These are phyloP conservation scores for Lucilia cuprina DNA, from an alignment of 1,140 invertebrate genomes.

Conservation along the genomic window DNA sequence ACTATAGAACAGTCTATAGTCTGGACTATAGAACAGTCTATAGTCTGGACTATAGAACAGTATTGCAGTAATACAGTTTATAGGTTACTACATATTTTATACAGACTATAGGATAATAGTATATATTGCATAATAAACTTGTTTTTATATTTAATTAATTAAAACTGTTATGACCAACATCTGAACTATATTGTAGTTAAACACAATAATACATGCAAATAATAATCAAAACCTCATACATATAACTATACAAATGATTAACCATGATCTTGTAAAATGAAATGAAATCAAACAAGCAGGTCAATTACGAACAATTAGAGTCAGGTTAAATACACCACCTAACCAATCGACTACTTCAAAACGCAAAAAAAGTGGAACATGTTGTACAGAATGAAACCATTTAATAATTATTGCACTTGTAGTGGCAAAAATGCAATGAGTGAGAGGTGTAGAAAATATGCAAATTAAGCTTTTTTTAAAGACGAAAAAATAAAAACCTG, in stretches of 20 bases:
- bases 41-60: too few relatives aligned
- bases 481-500: background rate
- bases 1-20: too few relatives aligned
- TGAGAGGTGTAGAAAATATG: background rate
- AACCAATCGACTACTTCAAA: background rate
- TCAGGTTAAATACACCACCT: background rate
- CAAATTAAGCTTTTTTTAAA: background rate
- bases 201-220: too few relatives aligned
- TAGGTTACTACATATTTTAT: too few relatives aligned
- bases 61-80: too few relatives aligned
- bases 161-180: background rate
- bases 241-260: background rate
- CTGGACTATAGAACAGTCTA: too few relatives aligned
- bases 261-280: background rate
- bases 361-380: background rate
- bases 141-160: too few relatives aligned
- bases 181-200: background rate
- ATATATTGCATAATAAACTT: too few relatives aligned
- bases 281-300: slow-evolving; percentile 13
- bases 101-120: too few relatives aligned
- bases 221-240: background rate
- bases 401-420: too few relatives aligned
- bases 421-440: background rate
- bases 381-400: background rate
- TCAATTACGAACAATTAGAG: slow-evolving; percentile 8